Evolutionary conservation across 2,888 invertebrate genomes (phyloP), one percentile per base, ranked within the genome.

Genomic region (Drosophila ustulata): DNA sequence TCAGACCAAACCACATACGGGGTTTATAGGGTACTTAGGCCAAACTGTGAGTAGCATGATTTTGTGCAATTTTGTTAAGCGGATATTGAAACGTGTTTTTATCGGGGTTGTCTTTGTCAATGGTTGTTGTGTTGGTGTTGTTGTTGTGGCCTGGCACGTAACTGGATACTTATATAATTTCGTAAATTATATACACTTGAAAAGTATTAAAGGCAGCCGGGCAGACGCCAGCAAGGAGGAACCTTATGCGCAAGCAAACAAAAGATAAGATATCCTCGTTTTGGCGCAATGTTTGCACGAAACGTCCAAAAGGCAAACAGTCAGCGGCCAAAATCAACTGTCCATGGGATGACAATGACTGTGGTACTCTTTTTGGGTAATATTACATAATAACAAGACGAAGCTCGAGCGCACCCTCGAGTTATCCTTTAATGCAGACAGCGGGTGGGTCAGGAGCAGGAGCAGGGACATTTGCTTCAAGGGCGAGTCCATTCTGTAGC

Each of bases 211-310:
- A 85, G 84, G 72, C 76, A 73, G 82, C 59, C 87, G 49, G 55
- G 66, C 73, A 69, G 70, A 68, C 75, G 87, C 63, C 75, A 65
- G 34, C 47, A 30, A 55, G 34, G 67, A 76, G 67, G 77, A 79
- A 71, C 78, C 77, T 82, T 88, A 88, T 76, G 79, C 85, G 80
- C 84, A 84, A 79, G 87, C 78, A 90, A 90, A 90, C 89, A 90
- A 81, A 71, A 88, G 90, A 91, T 90, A 90, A 90, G 90, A 90
- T 90, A 90, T 89, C 76, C 78, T 75, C 74, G 64, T 66, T 66
- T 67, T 75, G 80, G 71, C 77, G 63, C 72, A 75, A 56, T 89
- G 82, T 79, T 86, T 84, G 71, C 85, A 71, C 78, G 66, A 75
- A 78, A 75, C 78, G 89, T 83, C 75, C 81, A 61, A 70, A 74